Evolutionary conservation across 2,888 invertebrate genomes (phyloP).

Genomic region (Archips xylosteana): DNA sequence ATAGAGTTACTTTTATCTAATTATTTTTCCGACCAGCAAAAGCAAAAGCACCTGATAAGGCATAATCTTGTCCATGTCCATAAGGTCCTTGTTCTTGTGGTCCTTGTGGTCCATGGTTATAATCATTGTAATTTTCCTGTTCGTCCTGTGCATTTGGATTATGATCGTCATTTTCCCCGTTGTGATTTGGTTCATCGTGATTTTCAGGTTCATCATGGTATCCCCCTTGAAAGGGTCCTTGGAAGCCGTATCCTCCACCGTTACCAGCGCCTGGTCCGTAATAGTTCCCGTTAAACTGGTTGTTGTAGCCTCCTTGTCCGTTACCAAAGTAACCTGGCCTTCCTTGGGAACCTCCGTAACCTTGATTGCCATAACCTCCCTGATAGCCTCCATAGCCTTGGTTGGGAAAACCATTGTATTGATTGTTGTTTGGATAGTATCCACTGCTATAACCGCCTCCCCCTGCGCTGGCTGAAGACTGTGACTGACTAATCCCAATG

Average conservation of each 20-base stretch:
- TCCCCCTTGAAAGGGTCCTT: constrained; percentile 56
- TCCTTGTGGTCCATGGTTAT: constrained; percentile 7
- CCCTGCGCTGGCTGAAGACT: constrained; percentile 71
- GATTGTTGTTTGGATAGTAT: constrained; percentile 67
- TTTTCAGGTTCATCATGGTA: constrained; percentile 57
- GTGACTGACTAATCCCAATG: constrained; percentile 80
- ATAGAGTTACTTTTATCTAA: constrained; percentile 15
- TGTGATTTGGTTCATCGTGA: constrained; percentile 41
- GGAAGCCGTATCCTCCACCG: constrained; percentile 61
- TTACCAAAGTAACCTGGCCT: constrained; percentile 65
- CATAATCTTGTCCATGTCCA: constrained; percentile 36
- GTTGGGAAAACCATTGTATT: constrained; percentile 54
- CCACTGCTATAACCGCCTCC: constrained; percentile 65
- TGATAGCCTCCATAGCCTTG: constrained; percentile 48
- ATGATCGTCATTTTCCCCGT: constrained; percentile 16
- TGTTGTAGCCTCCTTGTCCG: constrained; percentile 67
- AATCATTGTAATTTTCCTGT: constrained; percentile 21
- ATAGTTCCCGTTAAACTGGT: constrained; percentile 77
- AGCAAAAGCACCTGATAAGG: constrained; percentile 45
- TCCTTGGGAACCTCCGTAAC: constrained; percentile 47
- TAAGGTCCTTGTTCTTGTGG: constrained; percentile 22
- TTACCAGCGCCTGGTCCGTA: constrained; percentile 55
- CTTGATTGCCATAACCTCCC: constrained; percentile 44
- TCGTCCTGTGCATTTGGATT: constrained; percentile 37
- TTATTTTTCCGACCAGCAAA: constrained; percentile 44